A percentile compares a stretch with the other conserved stretches of the same genome.
phyloP scores from a whole-genome alignment of 2,888 invertebrate species.

The Conus canariensis region DNA sequence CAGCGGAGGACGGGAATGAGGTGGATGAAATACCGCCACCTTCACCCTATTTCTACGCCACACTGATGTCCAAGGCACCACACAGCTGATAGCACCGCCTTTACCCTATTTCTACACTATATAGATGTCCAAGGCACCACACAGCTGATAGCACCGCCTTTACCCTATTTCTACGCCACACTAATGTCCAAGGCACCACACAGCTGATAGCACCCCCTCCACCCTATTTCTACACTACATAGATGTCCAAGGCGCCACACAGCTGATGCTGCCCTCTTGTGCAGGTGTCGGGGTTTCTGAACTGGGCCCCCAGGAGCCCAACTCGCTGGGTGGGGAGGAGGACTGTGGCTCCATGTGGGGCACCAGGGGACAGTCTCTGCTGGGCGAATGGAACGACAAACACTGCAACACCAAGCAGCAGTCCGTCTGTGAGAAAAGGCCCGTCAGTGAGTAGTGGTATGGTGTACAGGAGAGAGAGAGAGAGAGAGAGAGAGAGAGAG shows the following conservation, averaged over 20 bases:
- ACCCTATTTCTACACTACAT: not conserved
- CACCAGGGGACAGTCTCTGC: not conserved
- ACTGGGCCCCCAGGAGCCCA: conserved; percentile 58
- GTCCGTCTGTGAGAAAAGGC: conserved; percentile 59
- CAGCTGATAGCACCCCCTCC: not conserved
- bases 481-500: too few relatives aligned
- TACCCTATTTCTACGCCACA: not conserved
- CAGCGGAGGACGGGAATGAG: too few relatives aligned
- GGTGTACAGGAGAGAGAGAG: too few relatives aligned
- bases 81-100: not conserved
- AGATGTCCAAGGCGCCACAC: too few relatives aligned
- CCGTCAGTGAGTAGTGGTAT: too few relatives aligned
- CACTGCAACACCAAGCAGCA: conserved; percentile 51
- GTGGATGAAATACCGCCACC: too few relatives aligned
- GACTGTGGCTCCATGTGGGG: conserved; percentile 59
- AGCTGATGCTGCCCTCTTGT: too few relatives aligned
- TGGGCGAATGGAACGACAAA: conserved; percentile 58
- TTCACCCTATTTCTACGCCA: too few relatives aligned
- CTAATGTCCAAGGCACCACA: too few relatives aligned
- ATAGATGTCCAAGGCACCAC: not conserved
- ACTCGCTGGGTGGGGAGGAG: conserved; percentile 53
- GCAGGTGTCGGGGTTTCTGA: conserved; percentile 37
- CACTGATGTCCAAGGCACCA: too few relatives aligned
- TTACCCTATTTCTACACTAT: too few relatives aligned
- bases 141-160: not conserved